Base-by-base conservation (phyloP, 2,888 invertebrate species). In the Nebria salina region DNA sequence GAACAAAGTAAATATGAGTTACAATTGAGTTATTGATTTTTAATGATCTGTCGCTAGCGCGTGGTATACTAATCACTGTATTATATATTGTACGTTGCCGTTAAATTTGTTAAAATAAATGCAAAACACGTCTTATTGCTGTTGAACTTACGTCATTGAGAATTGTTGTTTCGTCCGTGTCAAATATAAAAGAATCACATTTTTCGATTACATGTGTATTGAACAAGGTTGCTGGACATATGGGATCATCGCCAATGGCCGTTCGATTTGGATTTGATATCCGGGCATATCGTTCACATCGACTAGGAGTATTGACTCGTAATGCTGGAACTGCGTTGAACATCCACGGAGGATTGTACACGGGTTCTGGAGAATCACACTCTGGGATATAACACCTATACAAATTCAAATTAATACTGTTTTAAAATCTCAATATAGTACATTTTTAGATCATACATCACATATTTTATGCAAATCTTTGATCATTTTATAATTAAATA, bases 381-480 rank as follows among this genome's bases (percentile, higher is more conserved):
- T 85, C 86, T n/a, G 88, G 87, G 64, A 89, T 85, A 83, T 85
- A 83, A 84, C 88, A 89, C 82, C 89, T 88, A 82, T 76, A 86
- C 86, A 82, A 73, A 76, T 42, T 41, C 9, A 11, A 15, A 73
- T 42, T 42, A 42, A 41, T 73, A n/a, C 20, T 20, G 20, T 20
- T 42, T 73, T 68, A 68, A 68, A 34, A 34, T 34, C 13, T 1
- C 13, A 65, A 1, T n/a, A 6, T 15, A 65, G 13, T 3, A 65
- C 3, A 26, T 7, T 72, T 72, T 72, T 26, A 8, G n/a, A 72
- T 15, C 13, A 72, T 9, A 6, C 7, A 34, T 72, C 20, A 15
- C 34, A 72, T 34, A 72, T 26, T 1, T 15, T 20, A 15, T 11
- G 20, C 20, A 20, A 72, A 72, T 72, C 20, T 26, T 9, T 72